These are phyloP conservation scores for Paratilapia polleni DNA, from an alignment of 2,113 vertebrate genomes.

Conservation along the genomic window DNA sequence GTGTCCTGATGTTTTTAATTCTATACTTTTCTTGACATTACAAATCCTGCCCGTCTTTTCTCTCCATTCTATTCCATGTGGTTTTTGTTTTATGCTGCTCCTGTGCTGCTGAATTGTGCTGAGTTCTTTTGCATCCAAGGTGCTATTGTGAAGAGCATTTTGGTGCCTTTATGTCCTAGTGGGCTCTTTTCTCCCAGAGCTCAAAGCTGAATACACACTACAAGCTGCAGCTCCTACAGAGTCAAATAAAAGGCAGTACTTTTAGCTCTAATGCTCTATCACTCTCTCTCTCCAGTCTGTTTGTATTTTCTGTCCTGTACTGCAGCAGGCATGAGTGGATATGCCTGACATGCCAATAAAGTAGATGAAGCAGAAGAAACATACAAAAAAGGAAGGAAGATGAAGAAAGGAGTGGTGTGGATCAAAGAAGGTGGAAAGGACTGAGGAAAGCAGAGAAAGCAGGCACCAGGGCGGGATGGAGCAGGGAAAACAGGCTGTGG, in stretches of 20 bases:
- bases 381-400: not conserved
- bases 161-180: slow-evolving; percentile 6
- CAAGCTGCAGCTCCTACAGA: not conserved
- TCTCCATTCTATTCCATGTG: not conserved
- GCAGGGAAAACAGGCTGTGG: slow-evolving; percentile 4
- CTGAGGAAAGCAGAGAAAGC: not conserved
- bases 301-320: slow-evolving; percentile 17
- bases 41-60: not conserved
- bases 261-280: not conserved
- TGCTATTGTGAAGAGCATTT: slow-evolving; percentile 13
- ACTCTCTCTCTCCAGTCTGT: not conserved
- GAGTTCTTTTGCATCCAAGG: not conserved
- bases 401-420: not conserved
- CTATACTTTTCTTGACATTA: not conserved
- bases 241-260: slow-evolving; percentile 24
- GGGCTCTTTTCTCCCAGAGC: slow-evolving; percentile 3
- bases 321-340: not conserved
- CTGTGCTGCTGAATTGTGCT: not conserved
- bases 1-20: no score
- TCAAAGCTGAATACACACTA: slow-evolving; percentile 18
- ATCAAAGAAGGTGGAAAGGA: slow-evolving; percentile 1
- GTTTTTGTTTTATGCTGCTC: not conserved
- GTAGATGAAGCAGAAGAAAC: not conserved
- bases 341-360: slow-evolving; percentile 8
- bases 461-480: not conserved